Evolutionary conservation across 2,888 invertebrate genomes (phyloP).

Genomic region (Luffia ferchaultella): DNA sequence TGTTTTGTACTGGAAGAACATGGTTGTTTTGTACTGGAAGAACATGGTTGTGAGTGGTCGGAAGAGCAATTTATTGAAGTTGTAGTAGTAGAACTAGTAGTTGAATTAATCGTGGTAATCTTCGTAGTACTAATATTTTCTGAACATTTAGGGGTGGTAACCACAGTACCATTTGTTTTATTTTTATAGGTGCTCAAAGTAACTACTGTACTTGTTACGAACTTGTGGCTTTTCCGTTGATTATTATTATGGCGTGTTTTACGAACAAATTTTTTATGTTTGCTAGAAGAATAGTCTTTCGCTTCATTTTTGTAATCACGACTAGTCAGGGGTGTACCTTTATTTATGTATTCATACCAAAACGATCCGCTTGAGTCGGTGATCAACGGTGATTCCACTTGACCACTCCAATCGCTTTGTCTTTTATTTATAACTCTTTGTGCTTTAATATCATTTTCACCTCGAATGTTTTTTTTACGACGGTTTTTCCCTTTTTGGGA

Average conservation of each 20-base stretch:
- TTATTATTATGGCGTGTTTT: too few species aligned
- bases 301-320: too few species aligned
- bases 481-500: neutral
- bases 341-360: constrained; percentile 27
- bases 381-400: constrained; percentile 23
- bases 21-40: too few species aligned
- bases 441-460: too few species aligned
- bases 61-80: neutral
- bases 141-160: neutral
- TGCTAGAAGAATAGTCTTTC: too few species aligned
- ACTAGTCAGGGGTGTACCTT: too few species aligned
- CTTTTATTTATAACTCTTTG: too few species aligned
- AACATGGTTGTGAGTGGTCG: neutral
- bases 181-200: neutral
- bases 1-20: too few species aligned
- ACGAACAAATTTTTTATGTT: too few species aligned
- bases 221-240: too few species aligned
- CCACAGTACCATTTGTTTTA: neutral
- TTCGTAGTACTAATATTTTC: neutral
- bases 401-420: constrained; percentile 10
- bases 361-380: constrained; percentile 26
- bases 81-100: neutral
- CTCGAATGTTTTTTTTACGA: neutral
- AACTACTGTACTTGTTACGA: neutral
- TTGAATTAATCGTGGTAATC: neutral